Conservation (phyloP, 1,140 invertebrate genomes). For the Lanistes nyassanus region DNA sequence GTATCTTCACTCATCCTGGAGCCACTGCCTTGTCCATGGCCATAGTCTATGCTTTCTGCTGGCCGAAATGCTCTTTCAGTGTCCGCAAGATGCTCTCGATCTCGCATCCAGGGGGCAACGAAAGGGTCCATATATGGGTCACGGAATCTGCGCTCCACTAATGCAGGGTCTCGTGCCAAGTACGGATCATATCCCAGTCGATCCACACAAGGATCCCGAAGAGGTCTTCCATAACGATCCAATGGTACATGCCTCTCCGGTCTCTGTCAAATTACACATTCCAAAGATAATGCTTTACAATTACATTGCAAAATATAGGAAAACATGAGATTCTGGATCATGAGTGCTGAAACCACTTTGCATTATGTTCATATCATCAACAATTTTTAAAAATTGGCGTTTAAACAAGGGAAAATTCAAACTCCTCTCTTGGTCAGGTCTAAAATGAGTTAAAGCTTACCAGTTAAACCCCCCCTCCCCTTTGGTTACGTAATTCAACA, state of each 20-base stretch:
- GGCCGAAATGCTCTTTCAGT: constrained; percentile 27
- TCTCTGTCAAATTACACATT: not conserved
- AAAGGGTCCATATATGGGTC: constrained; percentile 8
- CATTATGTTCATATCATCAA: too few species aligned
- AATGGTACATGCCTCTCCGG: not conserved
- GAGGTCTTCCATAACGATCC: not conserved
- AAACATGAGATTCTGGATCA: too few species aligned
- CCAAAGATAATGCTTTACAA: too few species aligned
- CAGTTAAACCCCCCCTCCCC: too few species aligned
- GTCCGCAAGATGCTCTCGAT: not conserved
- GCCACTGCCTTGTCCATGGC: constrained; percentile 38
- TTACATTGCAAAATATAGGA: too few species aligned
- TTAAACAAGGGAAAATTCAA: too few species aligned
- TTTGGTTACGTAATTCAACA: too few species aligned
- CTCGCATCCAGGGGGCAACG: constrained; percentile 12
- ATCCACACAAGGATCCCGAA: constrained; percentile 1
- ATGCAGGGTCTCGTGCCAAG: constrained; percentile 4
- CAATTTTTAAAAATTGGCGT: too few species aligned
- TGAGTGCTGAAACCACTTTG: too few species aligned
- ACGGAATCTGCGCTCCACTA: not conserved
- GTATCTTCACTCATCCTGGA: not conserved
- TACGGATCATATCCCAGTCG: constrained; percentile 14
- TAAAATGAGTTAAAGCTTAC: too few species aligned
- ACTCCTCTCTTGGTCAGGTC: too few species aligned
- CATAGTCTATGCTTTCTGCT: constrained; percentile 56